Conservation (phyloP, 1,140 invertebrate species). For the Neodiprion pinetum region DNA sequence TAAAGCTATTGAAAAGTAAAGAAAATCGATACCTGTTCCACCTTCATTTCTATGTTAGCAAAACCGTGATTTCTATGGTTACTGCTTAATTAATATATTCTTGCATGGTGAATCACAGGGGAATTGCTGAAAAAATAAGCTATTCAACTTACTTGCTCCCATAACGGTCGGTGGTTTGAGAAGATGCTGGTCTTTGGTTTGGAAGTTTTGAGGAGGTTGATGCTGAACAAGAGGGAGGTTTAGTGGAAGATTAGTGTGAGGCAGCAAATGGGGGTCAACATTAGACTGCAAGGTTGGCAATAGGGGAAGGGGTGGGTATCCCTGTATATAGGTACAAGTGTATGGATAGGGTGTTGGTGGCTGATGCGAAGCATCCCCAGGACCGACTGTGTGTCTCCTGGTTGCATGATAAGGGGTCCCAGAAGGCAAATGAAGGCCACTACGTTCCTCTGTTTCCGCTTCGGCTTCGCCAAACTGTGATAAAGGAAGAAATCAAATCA, state of each 20-base stretch:
- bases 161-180: slow-evolving; percentile 90
- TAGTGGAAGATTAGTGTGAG: slow-evolving; percentile 73
- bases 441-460: slow-evolving; percentile 65
- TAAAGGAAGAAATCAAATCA: slow-evolving; percentile 38
- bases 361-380: slow-evolving; percentile 84
- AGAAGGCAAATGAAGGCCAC: slow-evolving; percentile 48
- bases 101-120: too few relatives aligned
- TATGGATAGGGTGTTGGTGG: slow-evolving; percentile 56
- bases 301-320: slow-evolving; percentile 48
- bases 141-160: slow-evolving; percentile 75
- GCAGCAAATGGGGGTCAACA: slow-evolving; percentile 59
- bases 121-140: background rate
- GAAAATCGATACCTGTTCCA: background rate
- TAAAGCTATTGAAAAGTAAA: slow-evolving; percentile 15
- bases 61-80: too few relatives aligned
- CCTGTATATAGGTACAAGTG: slow-evolving; percentile 47
- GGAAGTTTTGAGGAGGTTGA: slow-evolving; percentile 83
- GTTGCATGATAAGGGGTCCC: slow-evolving; percentile 62
- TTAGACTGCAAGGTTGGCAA: slow-evolving; percentile 52
- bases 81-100: too few relatives aligned
- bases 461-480: slow-evolving; percentile 72
- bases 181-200: slow-evolving; percentile 92
- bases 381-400: slow-evolving; percentile 90
- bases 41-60: background rate
- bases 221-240: slow-evolving; percentile 79